Percentiles rank a stretch among this genome's conserved stretches.
phyloP scores from a whole-genome alignment of 2,113 vertebrate species.

The Lagenorhynchus albirostris region DNA sequence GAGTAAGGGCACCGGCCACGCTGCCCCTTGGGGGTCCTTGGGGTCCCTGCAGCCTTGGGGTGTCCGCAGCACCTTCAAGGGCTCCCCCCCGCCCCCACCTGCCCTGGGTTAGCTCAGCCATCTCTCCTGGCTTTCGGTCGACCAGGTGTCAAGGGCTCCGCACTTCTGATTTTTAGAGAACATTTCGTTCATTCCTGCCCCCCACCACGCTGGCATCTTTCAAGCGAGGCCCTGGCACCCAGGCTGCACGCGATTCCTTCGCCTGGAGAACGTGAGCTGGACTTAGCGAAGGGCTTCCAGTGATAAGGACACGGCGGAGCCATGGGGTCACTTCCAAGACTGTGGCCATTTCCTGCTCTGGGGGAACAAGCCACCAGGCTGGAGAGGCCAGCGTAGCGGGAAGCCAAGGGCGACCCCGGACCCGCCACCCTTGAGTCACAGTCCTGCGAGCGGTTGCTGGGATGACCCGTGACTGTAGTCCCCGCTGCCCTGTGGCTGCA shows the following conservation, averaged over 20 bases:
- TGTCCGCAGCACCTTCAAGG: too few species aligned
- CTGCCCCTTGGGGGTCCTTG: too few species aligned
- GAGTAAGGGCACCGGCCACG: too few species aligned
- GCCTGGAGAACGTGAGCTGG: too few species aligned
- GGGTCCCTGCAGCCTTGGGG: too few species aligned
- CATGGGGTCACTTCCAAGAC: neutral
- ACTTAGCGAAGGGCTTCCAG: neutral
- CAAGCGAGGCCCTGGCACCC: neutral
- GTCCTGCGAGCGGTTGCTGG: neutral
- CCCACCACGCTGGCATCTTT: too few species aligned
- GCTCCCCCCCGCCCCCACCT: too few species aligned
- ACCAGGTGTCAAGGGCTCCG: neutral
- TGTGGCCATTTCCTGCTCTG: neutral
- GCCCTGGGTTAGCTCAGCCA: too few species aligned
- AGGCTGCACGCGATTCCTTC: too few species aligned
- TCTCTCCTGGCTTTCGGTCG: neutral
- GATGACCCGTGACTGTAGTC: too few species aligned
- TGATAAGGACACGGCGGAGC: fast-evolving
- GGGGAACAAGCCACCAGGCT: neutral
- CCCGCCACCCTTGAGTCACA: too few species aligned
- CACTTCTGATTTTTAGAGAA: neutral
- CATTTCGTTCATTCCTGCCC: neutral
- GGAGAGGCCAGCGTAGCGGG: neutral
- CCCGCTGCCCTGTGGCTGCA: neutral
- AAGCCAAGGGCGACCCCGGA: too few species aligned